phyloP scores from a whole-genome alignment of 2,888 invertebrate genomes.

The Trachelus stipa region DNA sequence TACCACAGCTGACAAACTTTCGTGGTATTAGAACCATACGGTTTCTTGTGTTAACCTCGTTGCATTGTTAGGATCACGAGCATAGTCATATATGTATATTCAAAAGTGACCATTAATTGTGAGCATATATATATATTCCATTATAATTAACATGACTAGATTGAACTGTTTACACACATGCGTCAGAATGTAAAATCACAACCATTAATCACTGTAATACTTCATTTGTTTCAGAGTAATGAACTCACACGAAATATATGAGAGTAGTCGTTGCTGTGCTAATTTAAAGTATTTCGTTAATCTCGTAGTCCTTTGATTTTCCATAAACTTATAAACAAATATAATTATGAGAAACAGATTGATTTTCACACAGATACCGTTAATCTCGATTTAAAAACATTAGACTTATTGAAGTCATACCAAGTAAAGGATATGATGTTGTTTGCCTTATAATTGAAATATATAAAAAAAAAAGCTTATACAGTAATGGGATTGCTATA shows the following conservation, averaged over 20 bases:
- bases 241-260: background rate
- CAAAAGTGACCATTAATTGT: background rate
- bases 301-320: background rate
- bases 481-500: background rate
- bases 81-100: too few relatives aligned
- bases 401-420: background rate
- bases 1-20: background rate
- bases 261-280: background rate
- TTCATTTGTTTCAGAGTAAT: background rate
- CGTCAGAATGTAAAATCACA: background rate
- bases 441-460: background rate
- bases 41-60: background rate
- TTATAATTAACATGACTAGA: too few relatives aligned
- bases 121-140: background rate
- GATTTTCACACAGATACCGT: background rate
- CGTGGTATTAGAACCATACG: background rate
- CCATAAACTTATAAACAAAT: background rate
- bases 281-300: background rate
- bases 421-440: background rate
- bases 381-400: background rate
- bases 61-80: too few relatives aligned
- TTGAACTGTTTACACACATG: background rate
- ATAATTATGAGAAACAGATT: background rate
- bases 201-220: background rate
- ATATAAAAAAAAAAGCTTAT: background rate